phyloP scores from a whole-genome alignment of 2,797 vertebrate species.

The Heteromormyrus szaboi region DNA sequence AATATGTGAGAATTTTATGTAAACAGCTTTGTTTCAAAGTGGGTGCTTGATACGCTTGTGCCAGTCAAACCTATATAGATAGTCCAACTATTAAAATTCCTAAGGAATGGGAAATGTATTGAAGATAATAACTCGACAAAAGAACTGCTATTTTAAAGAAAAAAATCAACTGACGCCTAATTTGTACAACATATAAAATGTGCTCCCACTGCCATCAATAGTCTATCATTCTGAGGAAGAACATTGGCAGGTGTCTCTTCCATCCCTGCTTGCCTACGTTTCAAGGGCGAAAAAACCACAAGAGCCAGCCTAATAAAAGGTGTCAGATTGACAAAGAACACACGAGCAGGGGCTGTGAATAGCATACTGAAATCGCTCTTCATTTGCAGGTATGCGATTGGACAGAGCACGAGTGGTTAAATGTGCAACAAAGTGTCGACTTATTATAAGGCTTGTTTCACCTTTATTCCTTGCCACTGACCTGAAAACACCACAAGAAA shows the following conservation, averaged over 20 bases:
- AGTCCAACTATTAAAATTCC: background rate
- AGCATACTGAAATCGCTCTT: slow-evolving; percentile 51
- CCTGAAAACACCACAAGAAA: slow-evolving; percentile 49
- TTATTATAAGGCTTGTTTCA: slow-evolving; percentile 48
- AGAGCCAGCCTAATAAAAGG: slow-evolving; percentile 50
- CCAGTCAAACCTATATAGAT: background rate
- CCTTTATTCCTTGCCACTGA: slow-evolving; percentile 47
- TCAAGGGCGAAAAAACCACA: slow-evolving; percentile 33
- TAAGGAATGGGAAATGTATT: background rate
- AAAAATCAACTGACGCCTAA: background rate
- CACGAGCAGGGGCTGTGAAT: slow-evolving; percentile 41
- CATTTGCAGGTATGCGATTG: slow-evolving; percentile 45
- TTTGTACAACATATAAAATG: background rate
- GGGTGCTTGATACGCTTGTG: background rate
- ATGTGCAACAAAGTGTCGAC: slow-evolving; percentile 49
- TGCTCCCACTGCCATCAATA: background rate
- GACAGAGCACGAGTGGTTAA: slow-evolving; percentile 34
- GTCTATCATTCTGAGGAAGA: background rate
- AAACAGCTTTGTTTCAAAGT: background rate
- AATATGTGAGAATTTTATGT: background rate
- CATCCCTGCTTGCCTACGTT: slow-evolving; percentile 30
- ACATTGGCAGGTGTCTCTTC: slow-evolving; percentile 35
- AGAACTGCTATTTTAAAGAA: background rate
- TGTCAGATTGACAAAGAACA: slow-evolving; percentile 60
- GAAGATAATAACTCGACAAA: background rate